phyloP scores from a whole-genome alignment of 1,140 invertebrate genomes.

The Pseudobourletiella spinata region DNA sequence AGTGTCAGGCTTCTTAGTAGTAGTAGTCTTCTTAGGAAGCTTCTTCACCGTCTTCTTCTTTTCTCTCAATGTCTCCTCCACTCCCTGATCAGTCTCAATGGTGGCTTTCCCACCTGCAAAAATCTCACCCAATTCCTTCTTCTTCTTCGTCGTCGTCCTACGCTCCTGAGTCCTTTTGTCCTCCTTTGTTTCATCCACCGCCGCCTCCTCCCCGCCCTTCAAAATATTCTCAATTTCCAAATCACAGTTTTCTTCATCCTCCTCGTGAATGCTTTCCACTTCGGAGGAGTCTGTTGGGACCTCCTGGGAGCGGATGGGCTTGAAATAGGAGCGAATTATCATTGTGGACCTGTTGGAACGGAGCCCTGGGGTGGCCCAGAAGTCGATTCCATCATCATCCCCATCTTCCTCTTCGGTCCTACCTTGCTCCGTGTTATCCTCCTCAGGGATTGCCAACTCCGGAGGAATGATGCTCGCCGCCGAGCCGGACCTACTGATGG shows the following conservation, averaged over 20 bases:
- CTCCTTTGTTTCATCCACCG: background rate
- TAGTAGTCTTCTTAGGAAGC: background rate
- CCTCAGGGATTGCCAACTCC: background rate
- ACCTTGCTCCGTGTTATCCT: too few species aligned
- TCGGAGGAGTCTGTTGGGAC: background rate
- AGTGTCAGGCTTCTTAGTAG: too few species aligned
- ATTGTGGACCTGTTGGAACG: conserved; percentile 1
- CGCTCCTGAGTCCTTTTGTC: background rate
- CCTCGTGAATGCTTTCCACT: conserved; percentile 10
- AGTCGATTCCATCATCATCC: background rate
- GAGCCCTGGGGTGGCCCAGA: background rate
- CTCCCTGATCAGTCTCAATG: too few species aligned
- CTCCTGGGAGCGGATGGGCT: background rate
- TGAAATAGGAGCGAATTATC: conserved; percentile 1
- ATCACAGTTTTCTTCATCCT: conserved; percentile 3
- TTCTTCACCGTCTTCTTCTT: background rate
- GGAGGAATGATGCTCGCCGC: background rate
- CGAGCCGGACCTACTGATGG: background rate
- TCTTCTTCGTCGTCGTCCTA: background rate
- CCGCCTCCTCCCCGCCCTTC: background rate
- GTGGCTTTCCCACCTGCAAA: background rate
- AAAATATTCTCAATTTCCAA: conserved; percentile 1
- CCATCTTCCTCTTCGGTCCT: background rate
- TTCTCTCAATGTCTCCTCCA: too few species aligned
- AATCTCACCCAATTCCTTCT: background rate